These are phyloP conservation scores for Notamacropus eugenii DNA, from an alignment of 2,797 vertebrate genomes.

Conservation along the genomic window DNA sequence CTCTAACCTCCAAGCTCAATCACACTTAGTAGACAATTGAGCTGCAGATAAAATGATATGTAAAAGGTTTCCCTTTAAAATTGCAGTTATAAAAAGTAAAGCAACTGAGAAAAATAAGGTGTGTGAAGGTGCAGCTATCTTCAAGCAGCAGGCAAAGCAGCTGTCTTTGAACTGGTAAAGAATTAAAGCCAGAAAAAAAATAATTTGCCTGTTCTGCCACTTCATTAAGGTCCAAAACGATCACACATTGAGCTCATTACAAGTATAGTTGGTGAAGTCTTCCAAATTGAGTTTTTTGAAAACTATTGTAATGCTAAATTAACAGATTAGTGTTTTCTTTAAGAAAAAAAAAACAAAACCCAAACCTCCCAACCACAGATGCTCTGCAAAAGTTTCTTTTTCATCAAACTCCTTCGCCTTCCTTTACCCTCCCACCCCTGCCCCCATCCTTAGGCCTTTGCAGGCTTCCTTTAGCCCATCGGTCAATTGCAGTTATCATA, in stretches of 20 bases:
- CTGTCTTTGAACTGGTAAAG: background rate
- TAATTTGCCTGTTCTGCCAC: background rate
- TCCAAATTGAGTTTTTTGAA: background rate
- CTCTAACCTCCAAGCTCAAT: conserved; percentile 38
- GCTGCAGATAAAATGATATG: background rate
- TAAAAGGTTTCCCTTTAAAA: conserved; percentile 26
- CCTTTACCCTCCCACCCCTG: background rate
- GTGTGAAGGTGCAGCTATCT: background rate
- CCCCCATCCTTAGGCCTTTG: background rate
- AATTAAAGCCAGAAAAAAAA: background rate
- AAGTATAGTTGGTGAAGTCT: background rate
- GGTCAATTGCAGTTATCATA: conserved; percentile 35
- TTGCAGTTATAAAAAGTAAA: conserved; percentile 13
- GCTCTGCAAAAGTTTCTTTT: background rate
- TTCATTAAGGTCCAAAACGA: background rate
- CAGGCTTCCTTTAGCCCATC: background rate
- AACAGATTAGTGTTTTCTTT: conserved; percentile 28
- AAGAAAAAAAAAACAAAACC: background rate
- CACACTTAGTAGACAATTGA: conserved; percentile 28
- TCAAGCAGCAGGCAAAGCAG: background rate
- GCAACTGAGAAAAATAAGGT: background rate
- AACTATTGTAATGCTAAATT: background rate
- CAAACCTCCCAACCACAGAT: background rate
- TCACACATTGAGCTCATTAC: conserved; percentile 1
- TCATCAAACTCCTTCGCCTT: background rate